These are phyloP conservation scores for Helogale parvula DNA, from an alignment of 2,113 vertebrate species.

Conservation along the genomic window DNA sequence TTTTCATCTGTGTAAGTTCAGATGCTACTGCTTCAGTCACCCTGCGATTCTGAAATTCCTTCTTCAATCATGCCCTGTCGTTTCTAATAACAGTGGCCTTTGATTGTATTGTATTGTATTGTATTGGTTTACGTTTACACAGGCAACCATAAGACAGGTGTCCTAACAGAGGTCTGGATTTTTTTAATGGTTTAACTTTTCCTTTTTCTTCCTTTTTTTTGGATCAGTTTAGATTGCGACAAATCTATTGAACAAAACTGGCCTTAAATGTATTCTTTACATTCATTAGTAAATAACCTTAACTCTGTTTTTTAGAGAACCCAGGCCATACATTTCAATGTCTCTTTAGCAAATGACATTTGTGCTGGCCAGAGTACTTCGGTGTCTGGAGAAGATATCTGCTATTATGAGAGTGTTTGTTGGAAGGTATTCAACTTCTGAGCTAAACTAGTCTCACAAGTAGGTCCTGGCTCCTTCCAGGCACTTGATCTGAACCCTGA, in stretches of 20 bases:
- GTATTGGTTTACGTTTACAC: not conserved
- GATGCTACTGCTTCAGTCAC: not conserved
- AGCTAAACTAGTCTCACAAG: conserved; percentile 48
- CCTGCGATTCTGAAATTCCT: not conserved
- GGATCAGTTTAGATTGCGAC: not conserved
- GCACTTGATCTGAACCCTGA: conserved; percentile 62
- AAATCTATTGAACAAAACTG: not conserved
- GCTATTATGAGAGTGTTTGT: conserved; percentile 64
- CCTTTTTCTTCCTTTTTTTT: no score
- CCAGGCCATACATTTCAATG: not conserved
- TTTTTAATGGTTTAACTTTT: no score
- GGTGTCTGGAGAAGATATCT: conserved; percentile 57
- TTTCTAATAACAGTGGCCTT: not conserved
- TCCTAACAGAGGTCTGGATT: not conserved
- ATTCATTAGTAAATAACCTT: not conserved
- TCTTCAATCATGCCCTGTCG: not conserved
- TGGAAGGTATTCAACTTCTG: conserved; percentile 64
- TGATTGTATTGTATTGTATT: no score
- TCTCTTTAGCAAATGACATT: conserved; percentile 31
- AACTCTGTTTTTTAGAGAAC: not conserved
- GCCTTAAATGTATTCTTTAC: not conserved
- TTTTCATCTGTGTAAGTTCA: not conserved
- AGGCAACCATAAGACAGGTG: not conserved
- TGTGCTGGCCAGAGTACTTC: not conserved
- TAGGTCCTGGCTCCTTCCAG: conserved; percentile 69